Conservation (phyloP, 2,797 vertebrate genomes). For the Amphiprion clarkii region DNA sequence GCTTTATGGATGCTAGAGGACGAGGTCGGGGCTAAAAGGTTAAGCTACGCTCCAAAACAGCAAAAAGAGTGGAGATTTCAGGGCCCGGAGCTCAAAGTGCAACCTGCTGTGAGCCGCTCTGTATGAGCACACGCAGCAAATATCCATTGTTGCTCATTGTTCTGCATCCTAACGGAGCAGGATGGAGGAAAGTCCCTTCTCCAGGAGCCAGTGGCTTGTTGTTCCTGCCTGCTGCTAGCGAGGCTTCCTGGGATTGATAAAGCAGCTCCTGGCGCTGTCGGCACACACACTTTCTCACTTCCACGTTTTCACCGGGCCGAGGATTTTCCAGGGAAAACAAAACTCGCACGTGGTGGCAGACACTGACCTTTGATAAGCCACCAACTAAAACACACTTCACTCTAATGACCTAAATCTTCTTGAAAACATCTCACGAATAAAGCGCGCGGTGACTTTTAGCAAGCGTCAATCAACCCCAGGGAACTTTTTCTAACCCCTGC, state of each 20-base stretch:
- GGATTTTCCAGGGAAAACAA: conserved; percentile 67
- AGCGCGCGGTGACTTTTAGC: conserved; percentile 20
- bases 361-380: conserved; percentile 56
- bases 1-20: conserved; percentile 4
- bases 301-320: conserved; percentile 49
- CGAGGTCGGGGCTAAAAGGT: neutral
- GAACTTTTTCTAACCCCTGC: neutral
- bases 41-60: conserved; percentile 10
- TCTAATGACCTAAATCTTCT: conserved; percentile 17
- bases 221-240: conserved; percentile 76
- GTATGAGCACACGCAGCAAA: conserved; percentile 51
- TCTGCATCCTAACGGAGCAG: conserved; percentile 72
- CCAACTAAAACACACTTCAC: conserved; percentile 14
- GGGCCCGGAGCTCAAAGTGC: conserved; percentile 21
- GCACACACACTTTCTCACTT: conserved; percentile 65
- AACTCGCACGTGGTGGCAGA: conserved; percentile 46
- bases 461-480: conserved; percentile 7
- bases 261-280: conserved; percentile 48
- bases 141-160: conserved; percentile 75
- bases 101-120: conserved; percentile 58
- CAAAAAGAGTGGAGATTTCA: conserved; percentile 31
- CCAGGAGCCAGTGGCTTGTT: conserved; percentile 68
- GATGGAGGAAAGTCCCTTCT: conserved; percentile 85
- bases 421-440: conserved; percentile 18
- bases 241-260: conserved; percentile 83